Evolutionary conservation across 2,113 vertebrate genomes (phyloP), one percentile per base, ranked within the genome.

Genomic region (Carassius carassius): DNA sequence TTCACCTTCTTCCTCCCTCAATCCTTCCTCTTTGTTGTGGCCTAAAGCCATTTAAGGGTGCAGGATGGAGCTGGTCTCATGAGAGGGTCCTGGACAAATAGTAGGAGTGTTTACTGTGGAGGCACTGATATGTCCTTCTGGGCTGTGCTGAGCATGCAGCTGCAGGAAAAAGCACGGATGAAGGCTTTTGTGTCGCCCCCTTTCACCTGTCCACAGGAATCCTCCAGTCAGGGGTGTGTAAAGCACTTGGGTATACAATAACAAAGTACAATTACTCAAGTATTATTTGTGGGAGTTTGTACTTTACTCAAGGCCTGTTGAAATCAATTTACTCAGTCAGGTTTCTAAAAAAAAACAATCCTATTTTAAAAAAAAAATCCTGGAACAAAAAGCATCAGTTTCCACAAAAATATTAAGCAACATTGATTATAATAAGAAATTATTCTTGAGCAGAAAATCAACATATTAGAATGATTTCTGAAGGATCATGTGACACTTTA

Each of bases 21-120:
- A 13, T 47, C n/a, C 25, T 56, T 35, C 19, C 67, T 82, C 73
- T 78, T 25, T 87, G 72, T 77, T 84, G 56, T 73, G n/a, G 81
- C 79, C 84, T 72, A 56, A 23, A 76, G 78, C 81, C 80, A 81
- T 81, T 82, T 84, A 23, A 44, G 75, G 78, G 82, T 76, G 47
- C 80, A 82, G 74, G 85, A 69, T 69, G 69, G 78, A 83, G 44
- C 49, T 62, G 78, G 65, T 86, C 86, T 86, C 84, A 23, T 79
- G 81, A 87, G 84, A 86, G 85, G 81, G 23, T 35, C 35, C 25
- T 37, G 60, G 67, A 82, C 85, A 87, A 88, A 90, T 80, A 89
- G 77, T 65, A 77, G 79, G 63, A 60, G 67, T 84, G 84, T 89
- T 90, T 89, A 86, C 75, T 65, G 51, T 51, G 51, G 80, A 84